Base-by-base conservation (phyloP, 2,888 invertebrate species). In the Thalpophila matura region DNA sequence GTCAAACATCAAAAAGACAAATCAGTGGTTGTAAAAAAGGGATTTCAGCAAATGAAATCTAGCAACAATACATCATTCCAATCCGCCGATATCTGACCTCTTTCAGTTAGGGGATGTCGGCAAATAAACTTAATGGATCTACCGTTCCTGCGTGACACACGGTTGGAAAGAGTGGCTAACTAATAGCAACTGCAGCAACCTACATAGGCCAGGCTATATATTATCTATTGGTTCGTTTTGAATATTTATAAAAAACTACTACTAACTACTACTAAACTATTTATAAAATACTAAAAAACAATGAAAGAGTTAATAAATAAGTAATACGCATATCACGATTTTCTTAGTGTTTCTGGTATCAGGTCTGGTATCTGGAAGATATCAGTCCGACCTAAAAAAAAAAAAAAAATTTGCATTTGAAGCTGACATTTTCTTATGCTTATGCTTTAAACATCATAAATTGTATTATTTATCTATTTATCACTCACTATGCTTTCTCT, bases 81-180 rank as follows among this genome's bases (percentile, higher is more conserved):
- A 86, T 88, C 86, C 83, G 83, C 79, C 89, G 86, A 91, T 90
- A 90, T 85, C 87, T 85, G 86, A 88, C 87, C 88, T 86, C 88
- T 81, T 86, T 87, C 85, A 83, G 88, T 87, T 86, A 71, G 78
- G 80, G 79, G 78, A 89, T 84, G 89, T 88, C 85, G 81, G 85
- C 89, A 90, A 92, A 92, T 91, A 92, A 88, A 90, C 82, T 89
- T 90, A 91, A 91, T 91, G 91, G 90, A 88, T 84, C 79, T 81
- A 80, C 80, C 77, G 80, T 78, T 73, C 55, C 62, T 46, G 10
- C 22, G 59, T 22, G 74, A 86, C 85, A 87, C 66, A 86, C 83
- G 33, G 79, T 0, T 24, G 0, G 1, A 0, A 0, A 56, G 50
- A 45, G 37, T 43, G n/a, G 31, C 10, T 6, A 69, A 22, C 35